Evolutionary conservation across 2,797 vertebrate genomes (phyloP).

Genomic region (Pelodytes ibericus): DNA sequence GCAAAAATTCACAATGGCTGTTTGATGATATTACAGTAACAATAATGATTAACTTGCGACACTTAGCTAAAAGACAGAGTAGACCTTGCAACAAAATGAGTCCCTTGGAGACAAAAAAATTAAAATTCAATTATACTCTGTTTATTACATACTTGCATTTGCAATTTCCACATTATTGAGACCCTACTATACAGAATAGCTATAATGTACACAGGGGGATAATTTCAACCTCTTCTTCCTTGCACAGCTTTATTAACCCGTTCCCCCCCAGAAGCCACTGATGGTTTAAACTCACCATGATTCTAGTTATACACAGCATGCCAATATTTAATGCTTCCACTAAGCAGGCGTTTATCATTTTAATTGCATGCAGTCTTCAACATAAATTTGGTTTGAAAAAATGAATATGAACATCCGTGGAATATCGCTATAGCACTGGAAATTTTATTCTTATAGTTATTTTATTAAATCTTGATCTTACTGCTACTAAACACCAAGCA

Average conservation of each 20-base stretch:
- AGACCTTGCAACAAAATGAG: conserved; percentile 75
- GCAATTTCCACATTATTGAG: conserved; percentile 76
- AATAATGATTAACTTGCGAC: conserved; percentile 72
- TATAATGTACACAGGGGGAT: conserved; percentile 74
- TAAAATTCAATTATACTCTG: conserved; percentile 82
- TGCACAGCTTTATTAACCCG: conserved; percentile 50
- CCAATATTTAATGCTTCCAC: conserved; percentile 32
- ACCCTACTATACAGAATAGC: conserved; percentile 74
- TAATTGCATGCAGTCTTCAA: conserved; percentile 32
- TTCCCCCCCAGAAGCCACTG: conserved; percentile 37
- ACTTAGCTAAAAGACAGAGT: conserved; percentile 78
- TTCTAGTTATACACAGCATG: conserved; percentile 36
- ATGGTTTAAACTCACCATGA: conserved; percentile 35
- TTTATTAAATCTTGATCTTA: no score
- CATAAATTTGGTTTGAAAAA: background rate
- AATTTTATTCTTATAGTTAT: background rate
- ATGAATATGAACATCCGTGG: background rate
- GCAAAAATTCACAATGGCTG: conserved; percentile 41
- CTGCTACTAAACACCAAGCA: no score
- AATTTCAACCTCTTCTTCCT: conserved; percentile 69
- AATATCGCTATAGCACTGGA: background rate
- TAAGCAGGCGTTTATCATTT: conserved; percentile 41
- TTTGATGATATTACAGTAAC: conserved; percentile 69
- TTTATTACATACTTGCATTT: conserved; percentile 77
- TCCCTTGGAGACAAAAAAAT: conserved; percentile 75